Percentiles rank a stretch among this genome's conserved stretches.
Conservation (phyloP, 2,888 invertebrate species). For the Marasmarcha lunaedactyla region DNA sequence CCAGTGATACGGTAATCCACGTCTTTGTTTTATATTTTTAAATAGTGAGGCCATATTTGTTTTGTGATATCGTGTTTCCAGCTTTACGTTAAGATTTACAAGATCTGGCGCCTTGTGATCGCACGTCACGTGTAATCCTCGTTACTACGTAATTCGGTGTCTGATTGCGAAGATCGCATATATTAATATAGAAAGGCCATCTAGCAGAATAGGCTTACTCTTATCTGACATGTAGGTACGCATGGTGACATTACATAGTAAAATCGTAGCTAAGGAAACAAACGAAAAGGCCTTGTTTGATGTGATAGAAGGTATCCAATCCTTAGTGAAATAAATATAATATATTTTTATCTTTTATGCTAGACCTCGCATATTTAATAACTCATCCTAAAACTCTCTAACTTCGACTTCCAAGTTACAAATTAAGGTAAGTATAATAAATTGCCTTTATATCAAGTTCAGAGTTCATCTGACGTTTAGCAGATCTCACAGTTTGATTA, state of each 20-base stretch:
- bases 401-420: conserved; percentile 38
- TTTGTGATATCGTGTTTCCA: conserved; percentile 61
- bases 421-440: conserved; percentile 53
- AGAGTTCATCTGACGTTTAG: conserved; percentile 66
- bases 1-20: conserved; percentile 64
- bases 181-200: conserved; percentile 41
- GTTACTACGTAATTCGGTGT: conserved; percentile 62
- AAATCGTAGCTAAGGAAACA: neutral
- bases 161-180: conserved; percentile 57
- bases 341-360: too few relatives aligned
- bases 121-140: conserved; percentile 62
- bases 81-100: conserved; percentile 52
- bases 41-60: conserved; percentile 67
- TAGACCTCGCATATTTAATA: neutral
- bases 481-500: conserved; percentile 51
- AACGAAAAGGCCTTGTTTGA: neutral
- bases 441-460: conserved; percentile 62
- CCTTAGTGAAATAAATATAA: neutral
- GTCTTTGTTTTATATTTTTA: conserved; percentile 67
- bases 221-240: conserved; percentile 38
- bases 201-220: conserved; percentile 52
- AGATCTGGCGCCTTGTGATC: conserved; percentile 61
- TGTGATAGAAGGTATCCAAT: neutral
- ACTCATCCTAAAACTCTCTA: neutral
- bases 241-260: neutral